Percentiles rank a stretch among this genome's conserved stretches.
Evolutionary conservation across 2,888 invertebrate species (phyloP).

Genomic region (Operophtera brumata): DNA sequence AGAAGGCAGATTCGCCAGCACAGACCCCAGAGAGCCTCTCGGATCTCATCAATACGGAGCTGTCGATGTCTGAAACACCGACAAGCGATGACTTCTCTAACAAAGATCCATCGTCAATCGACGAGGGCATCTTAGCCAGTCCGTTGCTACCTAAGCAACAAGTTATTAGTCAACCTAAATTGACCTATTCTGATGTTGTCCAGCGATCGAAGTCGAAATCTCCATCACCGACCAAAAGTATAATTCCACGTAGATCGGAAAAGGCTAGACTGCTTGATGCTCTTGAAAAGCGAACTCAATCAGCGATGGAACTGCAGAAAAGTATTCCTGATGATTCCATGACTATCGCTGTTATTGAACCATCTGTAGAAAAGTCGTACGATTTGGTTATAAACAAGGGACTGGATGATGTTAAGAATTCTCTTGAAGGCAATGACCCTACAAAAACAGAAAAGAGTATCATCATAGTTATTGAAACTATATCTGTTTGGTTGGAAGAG

Average conservation of each 20-base stretch:
- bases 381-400: constrained; percentile 81
- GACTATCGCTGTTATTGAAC: constrained; percentile 63
- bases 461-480: constrained; percentile 88
- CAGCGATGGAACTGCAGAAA: constrained; percentile 50
- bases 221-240: constrained; percentile 68
- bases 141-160: constrained; percentile 47
- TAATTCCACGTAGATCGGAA: constrained; percentile 53
- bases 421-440: constrained; percentile 80
- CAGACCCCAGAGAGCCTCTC: constrained; percentile 74
- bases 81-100: constrained; percentile 70
- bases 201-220: constrained; percentile 76
- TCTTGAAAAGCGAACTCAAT: constrained; percentile 66
- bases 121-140: constrained; percentile 73
- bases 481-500: constrained; percentile 91
- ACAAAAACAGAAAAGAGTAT: constrained; percentile 84
- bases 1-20: constrained; percentile 61
- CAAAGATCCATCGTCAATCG: constrained; percentile 67
- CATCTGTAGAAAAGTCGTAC: constrained; percentile 69
- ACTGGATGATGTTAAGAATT: constrained; percentile 79
- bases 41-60: constrained; percentile 73
- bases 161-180: constrained; percentile 47
- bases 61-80: constrained; percentile 69
- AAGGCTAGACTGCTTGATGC: constrained; percentile 61
- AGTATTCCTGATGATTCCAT: constrained; percentile 53
- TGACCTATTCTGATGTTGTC: constrained; percentile 74